Evolutionary conservation across 2,888 invertebrate genomes (phyloP).

Genomic region (Cerastoderma edule): DNA sequence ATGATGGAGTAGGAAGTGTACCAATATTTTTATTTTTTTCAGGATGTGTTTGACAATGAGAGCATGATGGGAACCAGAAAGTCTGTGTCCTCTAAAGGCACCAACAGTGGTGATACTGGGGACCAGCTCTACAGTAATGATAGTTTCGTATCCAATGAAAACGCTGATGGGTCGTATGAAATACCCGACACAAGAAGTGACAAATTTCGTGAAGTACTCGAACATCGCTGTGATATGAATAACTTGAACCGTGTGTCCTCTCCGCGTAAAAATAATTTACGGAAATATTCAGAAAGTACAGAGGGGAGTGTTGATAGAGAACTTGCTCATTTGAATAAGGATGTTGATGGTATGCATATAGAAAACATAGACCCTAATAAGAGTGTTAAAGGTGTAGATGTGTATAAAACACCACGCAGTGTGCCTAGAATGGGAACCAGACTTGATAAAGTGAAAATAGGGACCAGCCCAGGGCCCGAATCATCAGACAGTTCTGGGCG

Average conservation of each 20-base stretch:
- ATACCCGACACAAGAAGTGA: conserved; percentile 77
- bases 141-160: conserved; percentile 76
- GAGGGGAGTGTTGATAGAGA: conserved; percentile 85
- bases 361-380: conserved; percentile 79
- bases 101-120: conserved; percentile 54
- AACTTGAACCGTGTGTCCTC: conserved; percentile 58
- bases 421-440: conserved; percentile 83
- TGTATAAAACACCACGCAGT: conserved; percentile 75
- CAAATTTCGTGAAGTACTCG: conserved; percentile 79
- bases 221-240: conserved; percentile 73
- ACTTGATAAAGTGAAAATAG: conserved; percentile 78
- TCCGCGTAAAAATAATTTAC: conserved; percentile 61
- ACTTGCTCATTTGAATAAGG: conserved; percentile 86
- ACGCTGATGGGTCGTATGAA: conserved; percentile 65
- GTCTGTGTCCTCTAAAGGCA: conserved; percentile 54
- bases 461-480: conserved; percentile 63
- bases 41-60: conserved; percentile 80
- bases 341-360: conserved; percentile 87
- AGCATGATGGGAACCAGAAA: conserved; percentile 66
- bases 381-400: conserved; percentile 77
- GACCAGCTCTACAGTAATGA: conserved; percentile 78
- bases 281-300: conserved; percentile 79
- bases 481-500: conserved; percentile 64
- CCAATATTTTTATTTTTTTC: conserved; percentile 44
- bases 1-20: no score